Base-by-base conservation (phyloP, 2,113 vertebrate genomes). In the Larimichthys polyactis region DNA sequence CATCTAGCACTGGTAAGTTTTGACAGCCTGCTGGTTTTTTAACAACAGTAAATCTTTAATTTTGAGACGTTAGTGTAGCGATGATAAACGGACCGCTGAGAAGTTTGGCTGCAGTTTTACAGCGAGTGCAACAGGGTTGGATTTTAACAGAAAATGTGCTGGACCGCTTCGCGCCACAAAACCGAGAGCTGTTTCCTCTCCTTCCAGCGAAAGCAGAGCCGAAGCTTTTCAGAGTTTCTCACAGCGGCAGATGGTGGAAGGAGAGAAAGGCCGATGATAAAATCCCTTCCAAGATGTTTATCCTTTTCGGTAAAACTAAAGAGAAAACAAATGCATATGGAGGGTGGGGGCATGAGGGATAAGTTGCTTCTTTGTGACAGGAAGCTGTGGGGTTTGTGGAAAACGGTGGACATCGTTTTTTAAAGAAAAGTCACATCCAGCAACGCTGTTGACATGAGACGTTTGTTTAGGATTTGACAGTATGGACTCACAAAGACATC, bases 311-410 rank as follows among this genome's bases (percentile, higher is more conserved):
- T 44, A 84, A 90, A 89, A 87, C 0, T 55, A 83, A 86, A 89
- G 69, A 73, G 88, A 92, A 91, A 92, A 89, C 85, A 91, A 91
- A 88, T 88, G 79, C 85, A 91, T 90, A 85, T 85, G 85, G 86
- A 90, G 65, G 76, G 29, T 79, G 83, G 36, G 66, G 81, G 85
- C 70, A 58, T 79, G 69, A 77, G 67, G 76, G 58, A 66, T 22
- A 27, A 79, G 60, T 52, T 54, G 69, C 52, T 66, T 76, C 58
- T 81, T 78, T 79, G 59, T 75, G 77, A 83, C 49, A 32, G 17
- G 77, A 81, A 73, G 75, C 48, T 43, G 17, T 3, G 5, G 62
- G 67, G 48, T 68, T 72, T 76, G 54, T 20, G 68, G 71, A 68
- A 84, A 83, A 85, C 58, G 67, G 46, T n/a, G 59, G 62, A 64